Evolutionary conservation across 2,797 vertebrate species (phyloP).

Genomic region (Argyrosomus regius): DNA sequence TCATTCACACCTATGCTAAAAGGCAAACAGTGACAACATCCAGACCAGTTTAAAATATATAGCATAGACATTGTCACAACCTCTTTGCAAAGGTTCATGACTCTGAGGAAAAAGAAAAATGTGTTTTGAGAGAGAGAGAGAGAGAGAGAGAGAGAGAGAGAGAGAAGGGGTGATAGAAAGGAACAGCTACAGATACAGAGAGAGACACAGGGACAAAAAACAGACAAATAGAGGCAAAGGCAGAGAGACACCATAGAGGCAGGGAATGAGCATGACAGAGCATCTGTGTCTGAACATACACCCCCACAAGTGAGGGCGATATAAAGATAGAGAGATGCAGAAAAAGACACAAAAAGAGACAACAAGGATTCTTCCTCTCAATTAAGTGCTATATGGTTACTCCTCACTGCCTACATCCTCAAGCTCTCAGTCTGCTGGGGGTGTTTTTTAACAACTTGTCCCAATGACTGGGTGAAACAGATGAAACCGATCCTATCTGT

Average conservation of each 20-base stretch:
- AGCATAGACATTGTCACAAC: constrained; percentile 28
- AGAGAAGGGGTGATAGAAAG: constrained; percentile 11
- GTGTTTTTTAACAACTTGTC: constrained; percentile 48
- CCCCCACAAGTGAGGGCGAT: constrained; percentile 46
- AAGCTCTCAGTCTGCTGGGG: constrained; percentile 40
- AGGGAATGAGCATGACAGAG: constrained; percentile 41
- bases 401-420: constrained; percentile 44
- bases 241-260: constrained; percentile 37
- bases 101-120: constrained; percentile 9
- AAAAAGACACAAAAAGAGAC: constrained; percentile 45
- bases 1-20: constrained; percentile 50
- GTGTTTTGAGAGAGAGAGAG: constrained; percentile 10
- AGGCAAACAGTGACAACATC: constrained; percentile 40
- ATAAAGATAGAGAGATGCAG: constrained; percentile 40
- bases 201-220: constrained; percentile 32
- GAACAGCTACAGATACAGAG: constrained; percentile 14
- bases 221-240: constrained; percentile 45
- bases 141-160: too few species aligned
- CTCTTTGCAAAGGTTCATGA: constrained; percentile 30
- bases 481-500: constrained; percentile 59
- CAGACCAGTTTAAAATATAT: constrained; percentile 24
- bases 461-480: constrained; percentile 46
- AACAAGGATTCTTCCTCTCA: constrained; percentile 57
- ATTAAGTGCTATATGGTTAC: constrained; percentile 53
- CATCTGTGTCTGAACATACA: constrained; percentile 42